These are phyloP conservation scores for Acanthurus lineatus DNA, from an alignment of 2,797 vertebrate genomes.

Conservation along the genomic window DNA sequence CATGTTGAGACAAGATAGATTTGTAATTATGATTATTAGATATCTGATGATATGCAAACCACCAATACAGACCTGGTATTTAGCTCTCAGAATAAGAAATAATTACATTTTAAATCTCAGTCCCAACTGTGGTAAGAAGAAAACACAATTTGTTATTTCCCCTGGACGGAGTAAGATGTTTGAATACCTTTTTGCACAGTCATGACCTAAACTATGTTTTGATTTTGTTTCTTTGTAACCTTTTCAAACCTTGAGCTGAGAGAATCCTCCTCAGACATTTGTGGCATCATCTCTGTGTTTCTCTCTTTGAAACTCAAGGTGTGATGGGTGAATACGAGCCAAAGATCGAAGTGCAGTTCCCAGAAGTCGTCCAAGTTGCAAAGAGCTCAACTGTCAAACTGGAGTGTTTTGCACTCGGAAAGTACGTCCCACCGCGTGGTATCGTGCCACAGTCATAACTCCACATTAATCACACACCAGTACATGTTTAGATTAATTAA, in stretches of 20 bases:
- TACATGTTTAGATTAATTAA: constrained; percentile 19
- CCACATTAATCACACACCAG: constrained; percentile 6
- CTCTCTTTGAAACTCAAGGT: constrained; percentile 81
- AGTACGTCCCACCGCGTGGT: constrained; percentile 86
- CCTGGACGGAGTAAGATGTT: not conserved
- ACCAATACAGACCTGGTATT: not conserved
- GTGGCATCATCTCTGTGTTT: constrained; percentile 42
- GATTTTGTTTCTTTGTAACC: constrained; percentile 42
- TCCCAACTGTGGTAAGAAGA: not conserved
- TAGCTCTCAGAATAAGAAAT: not conserved
- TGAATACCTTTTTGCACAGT: constrained; percentile 10
- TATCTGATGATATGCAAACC: constrained; percentile 5
- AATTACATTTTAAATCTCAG: constrained; percentile 21
- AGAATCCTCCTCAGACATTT: constrained; percentile 19
- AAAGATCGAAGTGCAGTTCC: constrained; percentile 97
- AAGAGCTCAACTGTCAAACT: constrained; percentile 92
- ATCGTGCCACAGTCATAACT: constrained; percentile 26
- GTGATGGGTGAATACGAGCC: constrained; percentile 99
- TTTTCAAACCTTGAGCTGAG: constrained; percentile 38
- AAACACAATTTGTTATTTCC: not conserved
- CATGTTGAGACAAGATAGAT: constrained; percentile 12
- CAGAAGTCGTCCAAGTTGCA: constrained; percentile 90
- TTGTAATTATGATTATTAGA: constrained; percentile 5
- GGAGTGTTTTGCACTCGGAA: constrained; percentile 97
- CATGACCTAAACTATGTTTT: constrained; percentile 32